Percentiles rank a stretch among this genome's conserved stretches.
Evolutionary conservation across 2,888 invertebrate species (phyloP).

Genomic region (Drosophila paracracens): DNA sequence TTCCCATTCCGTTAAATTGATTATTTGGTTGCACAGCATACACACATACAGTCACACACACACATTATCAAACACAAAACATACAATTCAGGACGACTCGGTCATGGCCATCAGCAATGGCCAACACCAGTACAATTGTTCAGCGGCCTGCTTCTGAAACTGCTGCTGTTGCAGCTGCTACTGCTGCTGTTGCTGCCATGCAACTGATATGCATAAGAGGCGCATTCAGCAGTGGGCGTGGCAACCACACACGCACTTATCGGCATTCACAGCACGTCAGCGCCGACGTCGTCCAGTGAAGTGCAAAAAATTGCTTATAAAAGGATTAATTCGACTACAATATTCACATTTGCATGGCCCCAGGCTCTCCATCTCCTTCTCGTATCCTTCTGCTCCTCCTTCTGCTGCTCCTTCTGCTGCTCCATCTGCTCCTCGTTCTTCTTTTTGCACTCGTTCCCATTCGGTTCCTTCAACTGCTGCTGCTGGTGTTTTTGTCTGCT

Average conservation of each 20-base stretch:
- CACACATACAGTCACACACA: conserved; percentile 8
- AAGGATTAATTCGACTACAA: conserved; percentile 80
- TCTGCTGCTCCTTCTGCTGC: background rate
- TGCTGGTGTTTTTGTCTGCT: background rate
- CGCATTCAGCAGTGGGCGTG: conserved; percentile 55
- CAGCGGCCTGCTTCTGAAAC: conserved; percentile 15
- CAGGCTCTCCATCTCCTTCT: background rate
- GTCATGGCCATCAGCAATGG: conserved; percentile 54
- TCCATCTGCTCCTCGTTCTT: background rate
- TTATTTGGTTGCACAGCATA: conserved; percentile 62
- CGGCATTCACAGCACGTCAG: conserved; percentile 72
- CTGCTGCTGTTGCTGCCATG: conserved; percentile 15
- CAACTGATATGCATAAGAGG: conserved; percentile 56
- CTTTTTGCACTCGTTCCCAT: background rate
- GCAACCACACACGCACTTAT: conserved; percentile 67
- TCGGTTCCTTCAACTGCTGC: background rate
- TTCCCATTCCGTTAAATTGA: conserved; percentile 70
- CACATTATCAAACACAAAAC: conserved; percentile 10
- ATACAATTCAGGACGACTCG: conserved; percentile 36
- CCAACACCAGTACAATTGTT: conserved; percentile 35
- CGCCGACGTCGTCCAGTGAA: conserved; percentile 59
- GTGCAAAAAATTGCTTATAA: conserved; percentile 79
- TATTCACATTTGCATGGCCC: conserved; percentile 52
- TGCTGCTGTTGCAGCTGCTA: conserved; percentile 1
- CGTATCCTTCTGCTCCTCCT: background rate